Conservation (phyloP, 1,140 invertebrate species). For the Drosophila nikananu region DNA sequence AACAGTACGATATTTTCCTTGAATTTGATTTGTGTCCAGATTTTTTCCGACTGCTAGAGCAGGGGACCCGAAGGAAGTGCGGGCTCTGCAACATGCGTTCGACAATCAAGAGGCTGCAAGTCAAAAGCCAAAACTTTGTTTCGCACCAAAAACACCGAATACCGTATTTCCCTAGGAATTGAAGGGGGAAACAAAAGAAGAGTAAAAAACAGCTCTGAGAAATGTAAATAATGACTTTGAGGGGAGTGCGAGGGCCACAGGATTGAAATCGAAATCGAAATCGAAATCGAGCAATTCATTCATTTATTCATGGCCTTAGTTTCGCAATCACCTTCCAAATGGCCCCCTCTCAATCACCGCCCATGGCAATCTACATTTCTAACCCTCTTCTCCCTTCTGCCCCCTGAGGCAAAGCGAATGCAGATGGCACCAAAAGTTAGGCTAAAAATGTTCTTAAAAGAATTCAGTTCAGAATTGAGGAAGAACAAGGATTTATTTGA, state of each 20-base stretch:
- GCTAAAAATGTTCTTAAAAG: background rate
- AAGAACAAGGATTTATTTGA: background rate
- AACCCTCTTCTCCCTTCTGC: background rate
- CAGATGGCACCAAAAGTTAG: slow-evolving; percentile 25
- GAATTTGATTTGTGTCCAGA: background rate
- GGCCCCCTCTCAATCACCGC: background rate
- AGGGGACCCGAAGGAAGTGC: background rate
- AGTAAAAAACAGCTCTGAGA: background rate
- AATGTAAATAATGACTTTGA: background rate
- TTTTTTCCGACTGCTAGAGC: background rate
- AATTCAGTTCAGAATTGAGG: slow-evolving; percentile 1
- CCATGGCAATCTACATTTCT: background rate
- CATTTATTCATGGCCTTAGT: slow-evolving; percentile 53
- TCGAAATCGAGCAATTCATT: slow-evolving; percentile 51
- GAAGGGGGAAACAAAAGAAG: background rate
- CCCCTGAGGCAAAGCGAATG: slow-evolving; percentile 5
- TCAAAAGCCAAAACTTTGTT: slow-evolving; percentile 36
- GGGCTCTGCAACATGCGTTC: slow-evolving; percentile 29
- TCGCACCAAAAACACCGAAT: slow-evolving; percentile 3
- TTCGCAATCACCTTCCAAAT: slow-evolving; percentile 25
- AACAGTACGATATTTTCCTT: no score
- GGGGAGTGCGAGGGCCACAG: background rate
- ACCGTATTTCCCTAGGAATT: slow-evolving; percentile 9
- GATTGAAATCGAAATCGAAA: slow-evolving; percentile 27
- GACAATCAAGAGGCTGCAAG: slow-evolving; percentile 40